Percentiles rank a stretch among this genome's conserved stretches.
Conservation (phyloP, 2,113 vertebrate species). For the Odontophorus gujanensis region DNA sequence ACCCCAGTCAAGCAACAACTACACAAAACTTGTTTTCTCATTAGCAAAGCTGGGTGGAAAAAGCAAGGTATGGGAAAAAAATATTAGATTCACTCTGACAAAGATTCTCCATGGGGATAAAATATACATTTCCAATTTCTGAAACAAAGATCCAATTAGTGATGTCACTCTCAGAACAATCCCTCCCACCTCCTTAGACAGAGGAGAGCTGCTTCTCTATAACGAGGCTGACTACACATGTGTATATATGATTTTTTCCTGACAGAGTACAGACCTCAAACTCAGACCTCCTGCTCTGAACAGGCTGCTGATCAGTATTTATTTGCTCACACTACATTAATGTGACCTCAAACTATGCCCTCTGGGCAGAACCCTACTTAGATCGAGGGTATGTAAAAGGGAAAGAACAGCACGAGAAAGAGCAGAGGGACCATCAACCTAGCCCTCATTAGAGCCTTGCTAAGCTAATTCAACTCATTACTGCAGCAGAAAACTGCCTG, state of each 20-base stretch:
- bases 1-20: neutral
- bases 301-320: neutral
- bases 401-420: neutral
- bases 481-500: constrained; percentile 7
- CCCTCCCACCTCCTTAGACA: neutral
- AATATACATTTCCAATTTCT: neutral
- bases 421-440: constrained; percentile 24
- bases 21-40: neutral
- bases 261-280: neutral
- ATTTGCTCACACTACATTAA: neutral
- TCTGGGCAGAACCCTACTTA: neutral
- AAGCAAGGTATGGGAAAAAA: neutral
- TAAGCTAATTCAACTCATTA: constrained; percentile 22
- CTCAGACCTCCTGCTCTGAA: neutral
- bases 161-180: neutral
- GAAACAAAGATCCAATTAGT: neutral
- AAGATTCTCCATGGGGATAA: neutral
- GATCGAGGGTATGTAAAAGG: neutral
- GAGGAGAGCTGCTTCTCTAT: neutral
- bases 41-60: neutral
- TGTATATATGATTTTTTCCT: neutral
- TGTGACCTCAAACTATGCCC: neutral
- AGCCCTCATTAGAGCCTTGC: neutral
- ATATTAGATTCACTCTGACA: neutral
- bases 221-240: neutral